A percentile compares a stretch with the other conserved stretches of the same genome.
phyloP scores from a whole-genome alignment of 2,113 vertebrate genomes.

The Corvus hawaiiensis region DNA sequence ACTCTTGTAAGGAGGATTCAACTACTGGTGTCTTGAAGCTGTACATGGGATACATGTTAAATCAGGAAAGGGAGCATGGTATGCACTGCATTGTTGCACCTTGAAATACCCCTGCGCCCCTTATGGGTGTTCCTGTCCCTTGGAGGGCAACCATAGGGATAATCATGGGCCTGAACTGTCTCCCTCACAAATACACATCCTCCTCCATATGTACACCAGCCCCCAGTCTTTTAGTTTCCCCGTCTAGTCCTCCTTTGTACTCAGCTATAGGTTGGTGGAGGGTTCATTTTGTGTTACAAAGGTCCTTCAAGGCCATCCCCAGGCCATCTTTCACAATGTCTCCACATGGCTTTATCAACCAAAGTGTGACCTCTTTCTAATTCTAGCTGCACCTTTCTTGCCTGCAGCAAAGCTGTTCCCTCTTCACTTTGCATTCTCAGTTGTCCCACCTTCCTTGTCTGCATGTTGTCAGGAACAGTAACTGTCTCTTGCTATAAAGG shows the following conservation, averaged over 20 bases:
- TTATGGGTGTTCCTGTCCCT: not conserved
- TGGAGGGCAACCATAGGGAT: not conserved
- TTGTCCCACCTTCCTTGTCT: not conserved
- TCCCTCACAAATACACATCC: not conserved
- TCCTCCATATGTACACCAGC: not conserved
- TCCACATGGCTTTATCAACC: not conserved
- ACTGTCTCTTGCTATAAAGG: not conserved
- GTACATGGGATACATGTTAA: rapidly evolving
- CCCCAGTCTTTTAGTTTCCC: not conserved
- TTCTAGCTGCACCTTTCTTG: constrained; percentile 25
- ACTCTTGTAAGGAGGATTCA: not conserved
- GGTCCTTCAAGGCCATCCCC: not conserved
- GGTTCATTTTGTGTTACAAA: not conserved
- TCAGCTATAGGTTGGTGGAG: not conserved
- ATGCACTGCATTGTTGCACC: rapidly evolving
- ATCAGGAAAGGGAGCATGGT: not conserved
- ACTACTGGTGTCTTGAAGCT: not conserved
- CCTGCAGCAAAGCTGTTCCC: not conserved
- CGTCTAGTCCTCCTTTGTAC: not conserved
- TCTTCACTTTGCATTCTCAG: not conserved
- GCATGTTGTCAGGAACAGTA: not conserved
- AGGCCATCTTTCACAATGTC: not conserved
- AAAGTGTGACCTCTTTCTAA: not conserved
- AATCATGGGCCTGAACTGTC: not conserved
- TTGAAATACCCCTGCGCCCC: not conserved